phyloP scores from a whole-genome alignment of 2,113 vertebrate genomes.

The Argyrosomus japonicus region DNA sequence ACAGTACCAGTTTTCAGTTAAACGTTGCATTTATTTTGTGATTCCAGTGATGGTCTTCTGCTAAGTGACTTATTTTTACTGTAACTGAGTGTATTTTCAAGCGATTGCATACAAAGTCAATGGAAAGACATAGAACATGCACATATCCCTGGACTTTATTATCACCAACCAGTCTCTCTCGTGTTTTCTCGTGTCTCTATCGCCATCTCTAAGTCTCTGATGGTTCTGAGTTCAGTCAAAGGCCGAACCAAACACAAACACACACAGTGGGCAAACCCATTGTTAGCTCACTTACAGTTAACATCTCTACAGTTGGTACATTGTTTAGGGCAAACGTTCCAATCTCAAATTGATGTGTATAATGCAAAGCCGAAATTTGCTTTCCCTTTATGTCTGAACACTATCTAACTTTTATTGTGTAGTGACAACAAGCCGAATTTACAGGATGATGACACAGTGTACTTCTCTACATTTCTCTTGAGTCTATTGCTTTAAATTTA shows the following conservation, averaged over 20 bases:
- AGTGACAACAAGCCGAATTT: background rate
- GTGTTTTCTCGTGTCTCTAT: too few relatives aligned
- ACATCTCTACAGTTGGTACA: background rate
- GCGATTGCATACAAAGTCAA: too few relatives aligned
- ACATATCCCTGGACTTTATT: too few relatives aligned
- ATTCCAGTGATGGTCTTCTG: background rate
- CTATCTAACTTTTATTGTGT: background rate
- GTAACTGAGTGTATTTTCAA: background rate
- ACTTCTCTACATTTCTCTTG: background rate
- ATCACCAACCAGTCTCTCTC: too few relatives aligned
- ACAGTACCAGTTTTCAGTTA: background rate
- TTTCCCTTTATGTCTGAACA: background rate
- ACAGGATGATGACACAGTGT: background rate
- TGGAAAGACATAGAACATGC: too few relatives aligned
- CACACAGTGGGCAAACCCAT: background rate
- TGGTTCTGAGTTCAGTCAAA: background rate
- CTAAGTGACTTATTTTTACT: background rate
- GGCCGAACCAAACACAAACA: background rate
- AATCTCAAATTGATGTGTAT: background rate
- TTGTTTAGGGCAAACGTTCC: background rate
- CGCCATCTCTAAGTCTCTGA: too few relatives aligned
- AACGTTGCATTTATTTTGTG: background rate
- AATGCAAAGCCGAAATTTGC: too few relatives aligned
- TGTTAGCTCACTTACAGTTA: background rate
- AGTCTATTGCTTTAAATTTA: background rate